phyloP scores from a whole-genome alignment of 53 echinoderm and acorn worm genomes.

The Holothuria leucospilota region DNA sequence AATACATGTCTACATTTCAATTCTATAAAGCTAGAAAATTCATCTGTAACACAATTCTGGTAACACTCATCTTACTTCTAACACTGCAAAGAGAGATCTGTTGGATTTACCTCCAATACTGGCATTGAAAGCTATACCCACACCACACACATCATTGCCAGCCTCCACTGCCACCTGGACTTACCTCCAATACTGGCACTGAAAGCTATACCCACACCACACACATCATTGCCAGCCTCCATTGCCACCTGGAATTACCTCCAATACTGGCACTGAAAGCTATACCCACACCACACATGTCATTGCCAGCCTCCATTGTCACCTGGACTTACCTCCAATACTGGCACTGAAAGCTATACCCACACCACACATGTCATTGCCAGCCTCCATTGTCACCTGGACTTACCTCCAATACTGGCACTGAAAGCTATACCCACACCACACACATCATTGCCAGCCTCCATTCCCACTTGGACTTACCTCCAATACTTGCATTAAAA shows the following conservation, averaged over 20 bases:
- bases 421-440: slow-evolving; percentile 92
- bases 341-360: slow-evolving; percentile 88
- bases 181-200: slow-evolving; percentile 92
- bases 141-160: slow-evolving; percentile 91
- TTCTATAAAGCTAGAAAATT: too few relatives aligned
- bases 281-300: slow-evolving; percentile 94
- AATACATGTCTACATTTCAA: too few relatives aligned
- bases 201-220: slow-evolving; percentile 93
- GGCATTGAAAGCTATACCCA: slow-evolving; percentile 89
- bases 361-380: slow-evolving; percentile 96
- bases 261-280: slow-evolving; percentile 91
- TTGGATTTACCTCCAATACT: slow-evolving; percentile 87
- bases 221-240: too few relatives aligned
- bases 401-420: slow-evolving; percentile 94
- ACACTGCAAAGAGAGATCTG: too few relatives aligned
- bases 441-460: slow-evolving; percentile 87
- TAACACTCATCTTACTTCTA: too few relatives aligned
- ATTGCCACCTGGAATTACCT: slow-evolving; percentile 84
- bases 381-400: too few relatives aligned
- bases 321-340: slow-evolving; percentile 90
- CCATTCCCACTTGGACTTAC: slow-evolving; percentile 77
- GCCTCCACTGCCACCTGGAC: slow-evolving; percentile 93
- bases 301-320: too few relatives aligned
- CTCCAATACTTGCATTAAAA: slow-evolving; percentile 89
- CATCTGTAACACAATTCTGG: too few relatives aligned